Base-by-base conservation (phyloP, 1,140 invertebrate genomes). In the Venustaconcha ellipsiformis region DNA sequence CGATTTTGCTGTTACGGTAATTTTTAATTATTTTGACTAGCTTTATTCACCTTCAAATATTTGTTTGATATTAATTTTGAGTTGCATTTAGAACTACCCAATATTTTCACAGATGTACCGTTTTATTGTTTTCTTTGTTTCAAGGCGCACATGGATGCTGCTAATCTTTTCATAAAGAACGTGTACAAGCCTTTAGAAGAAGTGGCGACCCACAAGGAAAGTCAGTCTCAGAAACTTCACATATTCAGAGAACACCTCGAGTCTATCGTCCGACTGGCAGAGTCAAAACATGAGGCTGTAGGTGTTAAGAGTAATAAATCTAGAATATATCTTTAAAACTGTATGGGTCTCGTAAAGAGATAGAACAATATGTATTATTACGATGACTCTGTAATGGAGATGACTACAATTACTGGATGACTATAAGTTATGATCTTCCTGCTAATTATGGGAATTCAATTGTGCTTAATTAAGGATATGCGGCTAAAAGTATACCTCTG, bases 151-250 rank as follows among this genome's bases (percentile, higher is more conserved):
- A 93, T 94, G 82, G 96, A 98, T 85, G 94, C 97, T 20, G 94
- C 96, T 5, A 93, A 93, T n/a, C 93, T 95, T 17, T 91, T 97
- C 58, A 93, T 93, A 8, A 92, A 96, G 58, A 95, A 96, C 88
- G 94, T 98, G 15, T 94, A 96, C 18, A 93, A 95, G 57, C 95
- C 96, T 20, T 93, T 97, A 23, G 91, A 97, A 69, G 96, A 98
- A 84, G 94, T 94, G 84, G 96, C 88, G 6, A 76, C 78, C 89
- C 94, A 96, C 87, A 93, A 96, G 83, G 97, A 97, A 91, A 94
- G 97, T 70, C 96, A 98, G 90, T 95, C 96, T 1, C 92, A 95
- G 80, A 97, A 97, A 91, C 86, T 98, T 65, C 97, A 97, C 90
- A 93, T 93, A 18, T 96, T 97, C 90, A 92, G 96, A 72, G 96